These are phyloP conservation scores for Ascaphus truei DNA, from an alignment of 2,113 vertebrate species.

Conservation along the genomic window DNA sequence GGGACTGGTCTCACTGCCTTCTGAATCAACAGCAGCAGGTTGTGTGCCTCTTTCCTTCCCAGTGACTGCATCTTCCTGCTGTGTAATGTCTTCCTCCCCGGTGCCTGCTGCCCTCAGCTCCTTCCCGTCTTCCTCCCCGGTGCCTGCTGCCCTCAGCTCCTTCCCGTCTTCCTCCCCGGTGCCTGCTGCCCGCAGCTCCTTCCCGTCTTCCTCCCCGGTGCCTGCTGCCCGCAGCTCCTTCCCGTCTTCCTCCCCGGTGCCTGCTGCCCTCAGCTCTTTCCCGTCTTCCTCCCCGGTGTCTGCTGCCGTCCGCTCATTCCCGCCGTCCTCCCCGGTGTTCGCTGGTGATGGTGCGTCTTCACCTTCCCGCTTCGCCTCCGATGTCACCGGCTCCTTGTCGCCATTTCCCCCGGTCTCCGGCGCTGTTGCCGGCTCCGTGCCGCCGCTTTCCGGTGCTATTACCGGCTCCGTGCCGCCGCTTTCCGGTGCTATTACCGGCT, in stretches of 20 bases:
- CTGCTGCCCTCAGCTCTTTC: accelerated
- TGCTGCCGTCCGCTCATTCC: neutral
- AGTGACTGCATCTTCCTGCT: neutral
- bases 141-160: accelerated
- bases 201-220: neutral
- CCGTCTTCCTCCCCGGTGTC: neutral
- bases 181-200: accelerated
- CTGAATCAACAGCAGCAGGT: neutral
- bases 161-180: neutral
- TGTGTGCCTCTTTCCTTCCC: neutral
- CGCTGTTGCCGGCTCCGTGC: neutral
- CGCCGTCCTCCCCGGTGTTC: neutral
- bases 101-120: accelerated
- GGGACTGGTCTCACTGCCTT: neutral
- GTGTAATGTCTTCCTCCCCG: accelerated
- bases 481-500: neutral
- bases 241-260: accelerated
- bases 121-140: neutral
- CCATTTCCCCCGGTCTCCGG: neutral
- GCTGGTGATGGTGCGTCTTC: neutral
- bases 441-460: neutral
- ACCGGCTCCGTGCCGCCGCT: neutral
- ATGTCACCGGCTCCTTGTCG: neutral
- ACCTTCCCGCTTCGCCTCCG: neutral
- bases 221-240: no score